Evolutionary conservation across 2,113 vertebrate genomes (phyloP).

Genomic region (Tursiops truncatus): DNA sequence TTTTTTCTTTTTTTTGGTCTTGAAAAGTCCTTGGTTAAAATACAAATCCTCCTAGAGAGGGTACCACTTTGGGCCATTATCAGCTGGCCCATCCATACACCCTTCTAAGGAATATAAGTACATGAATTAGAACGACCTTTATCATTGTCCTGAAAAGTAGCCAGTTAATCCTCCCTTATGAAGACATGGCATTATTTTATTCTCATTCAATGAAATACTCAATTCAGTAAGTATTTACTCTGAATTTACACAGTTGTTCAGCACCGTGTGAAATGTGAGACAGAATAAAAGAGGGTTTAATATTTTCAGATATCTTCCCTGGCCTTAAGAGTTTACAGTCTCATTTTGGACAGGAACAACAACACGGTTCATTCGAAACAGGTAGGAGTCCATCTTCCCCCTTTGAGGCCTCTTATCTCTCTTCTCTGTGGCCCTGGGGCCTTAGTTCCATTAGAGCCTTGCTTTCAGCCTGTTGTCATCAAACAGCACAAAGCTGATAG

Average conservation of each 20-base stretch:
- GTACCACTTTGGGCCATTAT: neutral
- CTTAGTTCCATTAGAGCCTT: slow-evolving; percentile 27
- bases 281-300: neutral
- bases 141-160: slow-evolving; percentile 52
- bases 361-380: neutral
- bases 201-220: slow-evolving; percentile 12
- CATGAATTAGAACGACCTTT: slow-evolving; percentile 23
- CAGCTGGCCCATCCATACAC: neutral
- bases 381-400: neutral
- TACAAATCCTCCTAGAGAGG: neutral
- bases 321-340: slow-evolving; percentile 1
- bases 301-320: neutral
- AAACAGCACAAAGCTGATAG: neutral
- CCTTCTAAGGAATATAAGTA: slow-evolving; percentile 5
- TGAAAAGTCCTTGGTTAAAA: neutral
- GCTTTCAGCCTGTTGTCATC: neutral
- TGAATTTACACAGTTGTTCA: slow-evolving; percentile 32
- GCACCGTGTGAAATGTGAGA: slow-evolving; percentile 16
- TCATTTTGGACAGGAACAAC: neutral
- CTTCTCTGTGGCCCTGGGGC: neutral
- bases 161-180: slow-evolving; percentile 29
- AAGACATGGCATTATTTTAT: slow-evolving; percentile 8
- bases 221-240: neutral
- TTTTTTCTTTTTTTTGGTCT: neutral
- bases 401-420: neutral